Base-by-base conservation (phyloP, 2,113 vertebrate species). In the Cyanoramphus novaezelandiae region DNA sequence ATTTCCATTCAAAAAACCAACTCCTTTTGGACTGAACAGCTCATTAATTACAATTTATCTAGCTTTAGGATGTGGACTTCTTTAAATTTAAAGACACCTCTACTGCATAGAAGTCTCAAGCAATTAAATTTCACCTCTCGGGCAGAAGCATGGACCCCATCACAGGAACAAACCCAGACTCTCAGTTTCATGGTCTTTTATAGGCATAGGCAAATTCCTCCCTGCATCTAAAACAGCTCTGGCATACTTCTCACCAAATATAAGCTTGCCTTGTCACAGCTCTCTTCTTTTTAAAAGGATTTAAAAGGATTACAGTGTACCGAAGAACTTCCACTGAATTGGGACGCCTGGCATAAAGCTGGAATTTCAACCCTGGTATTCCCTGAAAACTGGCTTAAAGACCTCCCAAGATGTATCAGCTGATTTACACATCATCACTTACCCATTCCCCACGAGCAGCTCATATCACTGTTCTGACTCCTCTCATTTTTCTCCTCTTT, bases 391-490 rank as follows among this genome's bases (percentile, higher is more conserved):
- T 11, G 20, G 47, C 20, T 63, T 67, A 63, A 27, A 67, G 52
- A 60, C 20, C 27, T 78, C 44, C 47, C 14, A 49, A 29, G 10
- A 8, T 4, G 0, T 18, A 33, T 49, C 29, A 83, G 21, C 25
- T 31, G 21, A 67, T 82, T 2, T 5, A 59, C 10, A 21, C 11
- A 29, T 16, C 43, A 69, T 41, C 17, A 68, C 98, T 98, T 97
- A 99, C 99, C 99, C 97, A 99, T 99, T 97, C 99, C 99, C 99
- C 99, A 99, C 0, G 97, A 99, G 88, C 99, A 99, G 62, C 99
- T 99, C 17, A 98, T 92, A 13, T 99, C 99, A 11, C 96, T 98
- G 6, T 94, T 98, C 29, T 98, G 97, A 75, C 52, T 82, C n/a
- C 80, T 97, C 79, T 95, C 84, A 20, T 10, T 89, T 85, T 71